Conservation (phyloP, 2,797 vertebrate species). For the Trichosurus vulpecula region DNA sequence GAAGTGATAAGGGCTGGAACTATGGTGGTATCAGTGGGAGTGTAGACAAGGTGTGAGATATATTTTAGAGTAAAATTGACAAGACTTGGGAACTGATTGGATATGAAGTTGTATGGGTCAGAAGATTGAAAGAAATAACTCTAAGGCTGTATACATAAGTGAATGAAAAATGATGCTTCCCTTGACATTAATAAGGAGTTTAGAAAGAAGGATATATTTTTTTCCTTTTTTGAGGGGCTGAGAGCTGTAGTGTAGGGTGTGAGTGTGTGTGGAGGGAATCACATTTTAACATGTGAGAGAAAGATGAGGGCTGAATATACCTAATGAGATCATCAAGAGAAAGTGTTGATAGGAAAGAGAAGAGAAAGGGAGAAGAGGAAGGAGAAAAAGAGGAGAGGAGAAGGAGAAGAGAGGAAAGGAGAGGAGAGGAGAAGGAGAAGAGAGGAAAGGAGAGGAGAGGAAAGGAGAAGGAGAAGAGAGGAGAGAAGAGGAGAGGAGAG, state of each 20-base stretch:
- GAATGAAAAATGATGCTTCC: too few relatives aligned
- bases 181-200: neutral
- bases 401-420: too few relatives aligned
- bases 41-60: too few relatives aligned
- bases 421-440: too few relatives aligned
- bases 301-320: neutral
- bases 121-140: neutral
- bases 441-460: neutral
- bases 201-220: neutral
- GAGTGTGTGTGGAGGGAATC: too few relatives aligned
- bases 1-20: neutral
- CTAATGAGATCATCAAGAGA: neutral
- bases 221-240: neutral
- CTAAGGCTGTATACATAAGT: neutral
- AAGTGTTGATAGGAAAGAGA: neutral
- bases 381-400: too few relatives aligned
- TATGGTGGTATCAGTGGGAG: neutral
- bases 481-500: too few relatives aligned
- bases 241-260: neutral
- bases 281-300: neutral
- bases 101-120: neutral
- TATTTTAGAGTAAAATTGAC: neutral
- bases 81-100: neutral
- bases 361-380: neutral
- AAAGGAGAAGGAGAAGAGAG: too few relatives aligned